A percentile compares a stretch with the other conserved stretches of the same genome.
phyloP scores from a whole-genome alignment of 1,140 invertebrate species.

The Plutomurus gul region DNA sequence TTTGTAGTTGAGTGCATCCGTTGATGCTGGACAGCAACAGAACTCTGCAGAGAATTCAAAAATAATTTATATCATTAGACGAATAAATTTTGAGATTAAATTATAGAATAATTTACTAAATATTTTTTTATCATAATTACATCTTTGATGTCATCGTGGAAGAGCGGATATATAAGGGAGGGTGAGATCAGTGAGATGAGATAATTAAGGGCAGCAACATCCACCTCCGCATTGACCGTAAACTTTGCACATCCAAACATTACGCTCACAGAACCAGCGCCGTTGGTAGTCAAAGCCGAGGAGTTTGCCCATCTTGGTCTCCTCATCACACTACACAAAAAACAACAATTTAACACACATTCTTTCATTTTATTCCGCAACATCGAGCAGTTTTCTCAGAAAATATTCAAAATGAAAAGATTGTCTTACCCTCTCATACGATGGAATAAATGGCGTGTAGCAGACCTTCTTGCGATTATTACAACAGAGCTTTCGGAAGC shows the following conservation, averaged over 20 bases:
- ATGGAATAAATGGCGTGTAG: constrained; percentile 52
- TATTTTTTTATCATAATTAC: too few relatives aligned
- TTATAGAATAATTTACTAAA: too few relatives aligned
- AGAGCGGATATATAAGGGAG: too few relatives aligned
- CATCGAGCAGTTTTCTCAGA: neutral
- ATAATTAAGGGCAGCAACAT: constrained; percentile 17
- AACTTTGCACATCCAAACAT: constrained; percentile 54
- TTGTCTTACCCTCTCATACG: constrained; percentile 44
- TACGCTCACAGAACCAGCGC: constrained; percentile 53
- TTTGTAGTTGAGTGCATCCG: too few relatives aligned
- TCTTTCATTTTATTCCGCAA: neutral
- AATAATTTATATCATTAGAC: too few relatives aligned
- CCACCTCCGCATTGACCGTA: constrained; percentile 43
- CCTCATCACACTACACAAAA: constrained; percentile 39
- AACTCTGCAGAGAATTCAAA: too few relatives aligned
- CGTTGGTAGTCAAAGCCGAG: constrained; percentile 52
- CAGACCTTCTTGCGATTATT: constrained; percentile 41
- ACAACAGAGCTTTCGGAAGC: constrained; percentile 52
- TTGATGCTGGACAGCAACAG: too few relatives aligned
- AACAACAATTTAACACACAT: neutral
- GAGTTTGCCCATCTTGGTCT: constrained; percentile 48
- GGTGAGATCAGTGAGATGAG: neutral
- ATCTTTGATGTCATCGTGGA: too few relatives aligned
- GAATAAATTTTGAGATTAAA: too few relatives aligned
- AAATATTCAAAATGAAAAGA: neutral